Base-by-base conservation (phyloP, 2,888 invertebrate species). In the Sesia bembeciformis region DNA sequence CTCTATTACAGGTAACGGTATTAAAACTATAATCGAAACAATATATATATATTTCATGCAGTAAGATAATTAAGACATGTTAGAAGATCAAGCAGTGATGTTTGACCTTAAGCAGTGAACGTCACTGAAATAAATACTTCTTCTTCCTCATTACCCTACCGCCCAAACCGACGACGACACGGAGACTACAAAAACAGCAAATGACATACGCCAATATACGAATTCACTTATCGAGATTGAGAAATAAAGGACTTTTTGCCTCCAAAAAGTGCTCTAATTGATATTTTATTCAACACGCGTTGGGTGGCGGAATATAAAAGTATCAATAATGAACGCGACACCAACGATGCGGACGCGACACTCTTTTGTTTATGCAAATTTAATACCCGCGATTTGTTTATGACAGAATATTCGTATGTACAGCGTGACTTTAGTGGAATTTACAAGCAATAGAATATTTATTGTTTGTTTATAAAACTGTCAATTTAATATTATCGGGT, bases 161-260 rank as follows among this genome's bases (percentile, higher is more conserved):
- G 77, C 84, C 85, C 84, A 81, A 85, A 82, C 77, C 69, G 85
- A 70, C 70, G 74, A 74, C 66, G 70, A 66, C 61, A 58, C 52
- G 40, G 3, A 52, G 39, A 23, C 40, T 64, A 71, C 81, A 87
- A 88, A 88, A 88, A 86, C 84, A 61, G 75, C 72, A 87, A 86
- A 87, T 86, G 84, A 88, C 83, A 81, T 84, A 78, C 81, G 67
- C 74, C 78, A 75, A 81, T 81, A 78, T 69, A 69, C 71, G 78
- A 73, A 81, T 79, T 85, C 84, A 85, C 84, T 88, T 80, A 78
- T 69, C 67, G 62, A 83, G 86, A 87, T 87, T 87, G 84, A 86
- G 85, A 88, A 82, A 78, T 87, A 81, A 84, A 84, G 72, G 65
- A 73, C 73, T 81, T 82, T 80, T 74, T 74, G 69, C 65, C 62